A percentile compares a stretch with the other conserved stretches of the same genome.
These are phyloP conservation scores for Zhengitettix transpicula DNA, from an alignment of 2,888 invertebrate species.

Conservation along the genomic window DNA sequence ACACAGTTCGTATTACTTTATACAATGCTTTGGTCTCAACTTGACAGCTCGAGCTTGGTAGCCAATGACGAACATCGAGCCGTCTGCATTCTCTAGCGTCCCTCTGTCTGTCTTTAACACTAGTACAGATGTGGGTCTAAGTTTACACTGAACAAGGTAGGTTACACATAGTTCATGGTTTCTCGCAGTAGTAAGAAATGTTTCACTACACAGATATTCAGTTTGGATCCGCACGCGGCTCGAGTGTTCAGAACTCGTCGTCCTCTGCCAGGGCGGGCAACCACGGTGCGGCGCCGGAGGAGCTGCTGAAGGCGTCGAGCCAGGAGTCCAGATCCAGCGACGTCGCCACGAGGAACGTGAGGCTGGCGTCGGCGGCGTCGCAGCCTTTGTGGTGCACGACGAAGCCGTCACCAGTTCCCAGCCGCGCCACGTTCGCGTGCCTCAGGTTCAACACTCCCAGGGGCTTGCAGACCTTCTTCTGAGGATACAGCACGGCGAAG, in stretches of 20 bases:
- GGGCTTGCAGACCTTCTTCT: constrained; percentile 42
- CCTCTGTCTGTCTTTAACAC: too few relatives aligned
- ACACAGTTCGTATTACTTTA: too few relatives aligned
- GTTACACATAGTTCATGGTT: too few relatives aligned
- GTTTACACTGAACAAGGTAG: too few relatives aligned
- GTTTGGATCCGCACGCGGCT: too few relatives aligned
- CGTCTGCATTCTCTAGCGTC: too few relatives aligned
- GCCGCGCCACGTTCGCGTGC: constrained; percentile 39
- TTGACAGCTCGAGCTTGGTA: too few relatives aligned
- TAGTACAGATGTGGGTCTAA: too few relatives aligned
- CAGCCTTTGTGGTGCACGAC: constrained; percentile 42
- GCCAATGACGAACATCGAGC: too few relatives aligned
- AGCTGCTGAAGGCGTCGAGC: constrained; percentile 37
- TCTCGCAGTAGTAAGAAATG: too few relatives aligned
- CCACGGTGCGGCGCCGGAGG: constrained; percentile 7
- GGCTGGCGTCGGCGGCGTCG: constrained; percentile 35
- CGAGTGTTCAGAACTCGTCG: constrained; percentile 25
- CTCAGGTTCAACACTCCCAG: constrained; percentile 42
- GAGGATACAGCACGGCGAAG: constrained; percentile 46
- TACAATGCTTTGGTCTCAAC: too few relatives aligned
- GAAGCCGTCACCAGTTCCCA: constrained; percentile 30
- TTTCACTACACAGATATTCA: too few relatives aligned
- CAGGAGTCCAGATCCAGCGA: constrained; percentile 40
- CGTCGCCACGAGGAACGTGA: constrained; percentile 39
- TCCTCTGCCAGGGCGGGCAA: constrained; percentile 43